Evolutionary conservation across 2,888 invertebrate species (phyloP).

Genomic region (Cerastis leucographa): DNA sequence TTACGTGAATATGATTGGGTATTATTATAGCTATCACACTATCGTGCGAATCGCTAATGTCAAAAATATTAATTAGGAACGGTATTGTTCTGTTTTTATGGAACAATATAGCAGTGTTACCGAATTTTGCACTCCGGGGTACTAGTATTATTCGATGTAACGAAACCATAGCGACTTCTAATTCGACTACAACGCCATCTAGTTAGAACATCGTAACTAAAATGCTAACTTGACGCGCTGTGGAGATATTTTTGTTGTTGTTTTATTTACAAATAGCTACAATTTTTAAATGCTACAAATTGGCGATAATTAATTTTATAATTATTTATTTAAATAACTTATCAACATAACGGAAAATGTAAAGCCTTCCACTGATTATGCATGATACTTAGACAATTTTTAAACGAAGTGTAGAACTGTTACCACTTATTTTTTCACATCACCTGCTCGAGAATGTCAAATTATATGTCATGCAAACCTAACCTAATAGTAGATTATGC

Average conservation of each 20-base stretch:
- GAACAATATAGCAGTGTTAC: neutral
- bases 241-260: neutral
- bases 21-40: slow-evolving; percentile 28
- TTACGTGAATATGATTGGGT: neutral
- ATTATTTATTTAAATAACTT: neutral
- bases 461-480: too few species aligned
- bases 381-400: neutral
- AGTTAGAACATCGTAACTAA: slow-evolving; percentile 10
- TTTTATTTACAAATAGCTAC: neutral
- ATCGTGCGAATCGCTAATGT: slow-evolving; percentile 2
- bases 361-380: neutral
- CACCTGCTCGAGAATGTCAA: too few species aligned
- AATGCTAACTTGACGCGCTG: neutral
- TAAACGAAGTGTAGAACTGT: neutral
- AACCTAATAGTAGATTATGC: too few species aligned
- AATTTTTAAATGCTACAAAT: too few species aligned
- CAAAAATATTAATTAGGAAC: slow-evolving; percentile 23
- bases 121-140: rapidly evolving
- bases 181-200: slow-evolving; percentile 40
- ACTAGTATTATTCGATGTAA: slow-evolving; percentile 11
- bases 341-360: neutral
- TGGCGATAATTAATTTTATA: neutral
- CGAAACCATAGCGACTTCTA: slow-evolving; percentile 41
- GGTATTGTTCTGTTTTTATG: slow-evolving; percentile 23
- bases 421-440: neutral